A percentile compares a stretch with the other conserved stretches of the same genome.
phyloP scores from a whole-genome alignment of 2,888 invertebrate species.

The Dolichopus griseipennis region DNA sequence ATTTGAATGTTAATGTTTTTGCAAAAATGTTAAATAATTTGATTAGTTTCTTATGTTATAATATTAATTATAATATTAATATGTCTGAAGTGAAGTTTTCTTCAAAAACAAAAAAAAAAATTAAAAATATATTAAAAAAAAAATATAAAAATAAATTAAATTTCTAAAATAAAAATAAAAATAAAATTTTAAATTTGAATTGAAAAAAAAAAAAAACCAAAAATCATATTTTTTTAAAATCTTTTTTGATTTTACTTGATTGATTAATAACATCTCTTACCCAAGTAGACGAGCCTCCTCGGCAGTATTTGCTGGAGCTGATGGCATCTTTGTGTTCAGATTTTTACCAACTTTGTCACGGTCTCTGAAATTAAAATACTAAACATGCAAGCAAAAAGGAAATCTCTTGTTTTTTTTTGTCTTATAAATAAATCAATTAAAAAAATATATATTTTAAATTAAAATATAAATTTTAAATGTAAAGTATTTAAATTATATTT shows the following conservation, averaged over 20 bases:
- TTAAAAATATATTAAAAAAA: too few relatives aligned
- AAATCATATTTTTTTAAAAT: slow-evolving; percentile 12
- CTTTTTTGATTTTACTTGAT: neutral
- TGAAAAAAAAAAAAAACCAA: slow-evolving; percentile 14
- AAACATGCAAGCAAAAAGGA: slow-evolving; percentile 44
- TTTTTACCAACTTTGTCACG: slow-evolving; percentile 45
- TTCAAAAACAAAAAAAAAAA: too few relatives aligned
- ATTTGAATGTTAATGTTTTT: too few relatives aligned
- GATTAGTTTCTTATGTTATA: too few relatives aligned
- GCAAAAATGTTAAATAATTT: too few relatives aligned
- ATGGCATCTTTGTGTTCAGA: slow-evolving; percentile 45
- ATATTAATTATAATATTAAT: too few relatives aligned
- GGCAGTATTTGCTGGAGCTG: slow-evolving; percentile 48
- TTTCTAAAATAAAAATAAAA: slow-evolving; percentile 7
- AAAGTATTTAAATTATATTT: neutral
- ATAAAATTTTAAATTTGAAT: slow-evolving; percentile 13
- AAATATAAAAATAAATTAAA: too few relatives aligned
- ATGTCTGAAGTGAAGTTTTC: too few relatives aligned
- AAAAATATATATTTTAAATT: neutral
- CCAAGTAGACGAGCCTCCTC: slow-evolving; percentile 83
- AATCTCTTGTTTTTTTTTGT: slow-evolving; percentile 19
- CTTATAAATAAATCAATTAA: slow-evolving; percentile 17
- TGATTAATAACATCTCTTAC: slow-evolving; percentile 50
- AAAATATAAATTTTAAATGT: neutral
- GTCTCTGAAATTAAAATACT: slow-evolving; percentile 46